Base-by-base conservation (phyloP, 2,113 vertebrate genomes). In the Tragelaphus buxtoni region DNA sequence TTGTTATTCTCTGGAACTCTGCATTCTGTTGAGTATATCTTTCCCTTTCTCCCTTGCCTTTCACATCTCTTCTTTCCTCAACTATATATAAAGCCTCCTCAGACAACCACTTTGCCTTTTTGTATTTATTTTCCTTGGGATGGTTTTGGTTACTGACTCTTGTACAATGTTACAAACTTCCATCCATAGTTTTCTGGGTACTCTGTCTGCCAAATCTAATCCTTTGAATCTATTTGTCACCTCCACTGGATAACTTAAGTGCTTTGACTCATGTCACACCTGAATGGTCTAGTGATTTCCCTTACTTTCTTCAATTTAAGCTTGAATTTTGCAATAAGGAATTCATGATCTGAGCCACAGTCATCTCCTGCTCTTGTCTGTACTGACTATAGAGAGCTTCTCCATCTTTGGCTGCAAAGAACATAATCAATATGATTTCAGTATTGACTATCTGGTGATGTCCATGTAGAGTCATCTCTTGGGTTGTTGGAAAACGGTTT, bases 91-190 rank as follows among this genome's bases (percentile, higher is more conserved):
- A 69, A 69, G 4, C 17, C 63, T 69, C 17, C 17, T 69, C 17
- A 69, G 63, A 69, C n/a, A 69, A 35, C 63, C 18, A 69, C n/a
- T 69, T 69, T 69, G n/a, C 17, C 63, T 69, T 35, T 17, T 69
- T 20, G 4, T 9, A 20, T 69, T 69, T 69, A 4, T 69, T 69
- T 69, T 69, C 63, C 63, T 69, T 69, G n/a, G 17, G 63, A 35
- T 69, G n/a, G n/a, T 69, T 69, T 69, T 35, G n/a, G 32, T 35
- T 18, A 69, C 18, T 35, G n/a, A 69, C n/a, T 69, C 4, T 35
- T 69, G 2, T 1, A 69, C n/a, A 35, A 10, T 69, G n/a, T 69
- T 35, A 35, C 0, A 0, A 69, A 69, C n/a, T 2, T 0, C 17
- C 63, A 10, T 69, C 63, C 2, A 0, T 20, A 35, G 63, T 69